These are phyloP conservation scores for Apocrypta bakeri DNA, from an alignment of 1,140 invertebrate genomes.

Conservation along the genomic window DNA sequence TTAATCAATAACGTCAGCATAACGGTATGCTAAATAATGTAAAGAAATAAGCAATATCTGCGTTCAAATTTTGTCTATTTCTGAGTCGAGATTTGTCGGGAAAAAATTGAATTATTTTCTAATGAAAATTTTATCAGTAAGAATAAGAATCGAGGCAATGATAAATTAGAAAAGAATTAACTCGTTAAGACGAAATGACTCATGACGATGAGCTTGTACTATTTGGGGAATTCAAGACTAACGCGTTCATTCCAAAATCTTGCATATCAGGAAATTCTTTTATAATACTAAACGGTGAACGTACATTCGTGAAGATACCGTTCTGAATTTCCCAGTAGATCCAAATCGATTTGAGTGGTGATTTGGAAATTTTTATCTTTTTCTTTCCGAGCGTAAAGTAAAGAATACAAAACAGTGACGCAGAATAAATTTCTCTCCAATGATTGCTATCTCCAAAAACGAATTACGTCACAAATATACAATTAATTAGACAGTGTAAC, in stretches of 20 bases:
- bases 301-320: neutral
- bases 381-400: constrained; percentile 29
- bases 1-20: neutral
- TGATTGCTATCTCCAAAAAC: constrained; percentile 13
- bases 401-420: neutral
- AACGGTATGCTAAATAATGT: neutral
- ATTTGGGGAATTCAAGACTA: constrained; percentile 63
- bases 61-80: neutral
- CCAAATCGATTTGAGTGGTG: neutral
- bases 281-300: constrained; percentile 50
- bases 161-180: constrained; percentile 52
- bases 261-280: constrained; percentile 66
- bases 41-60: neutral
- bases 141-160: neutral
- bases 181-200: constrained; percentile 46
- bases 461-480: constrained; percentile 3
- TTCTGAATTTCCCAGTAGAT: constrained; percentile 32
- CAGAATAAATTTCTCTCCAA: neutral
- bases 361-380: neutral
- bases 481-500: neutral
- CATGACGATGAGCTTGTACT: constrained; percentile 61
- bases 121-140: neutral
- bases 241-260: constrained; percentile 62
- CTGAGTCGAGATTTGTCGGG: neutral
- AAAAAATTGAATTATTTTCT: constrained; percentile 10